Conservation (phyloP, 2,113 vertebrate species). For the Rhinolophus ferrumequinum region DNA sequence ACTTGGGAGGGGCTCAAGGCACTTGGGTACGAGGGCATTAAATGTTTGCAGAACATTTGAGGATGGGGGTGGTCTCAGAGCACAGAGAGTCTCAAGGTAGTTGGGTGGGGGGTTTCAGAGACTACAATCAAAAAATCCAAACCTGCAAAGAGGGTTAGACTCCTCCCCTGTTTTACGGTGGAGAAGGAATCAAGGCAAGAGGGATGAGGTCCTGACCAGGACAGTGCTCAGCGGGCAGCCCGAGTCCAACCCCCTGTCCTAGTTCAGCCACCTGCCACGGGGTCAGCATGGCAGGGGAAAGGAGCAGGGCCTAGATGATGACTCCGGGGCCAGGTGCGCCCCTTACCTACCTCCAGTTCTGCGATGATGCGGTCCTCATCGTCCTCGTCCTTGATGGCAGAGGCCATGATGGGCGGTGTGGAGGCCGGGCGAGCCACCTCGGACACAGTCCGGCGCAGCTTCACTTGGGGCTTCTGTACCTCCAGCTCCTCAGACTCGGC, state of each 20-base stretch:
- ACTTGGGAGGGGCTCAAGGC: neutral
- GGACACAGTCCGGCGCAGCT: constrained; percentile 92
- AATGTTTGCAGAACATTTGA: neutral
- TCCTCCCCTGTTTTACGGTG: neutral
- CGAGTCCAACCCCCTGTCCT: neutral
- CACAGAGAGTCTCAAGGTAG: neutral
- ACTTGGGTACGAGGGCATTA: neutral
- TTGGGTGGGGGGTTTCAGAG: neutral
- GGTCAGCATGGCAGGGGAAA: neutral
- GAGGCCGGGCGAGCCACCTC: constrained; percentile 96
- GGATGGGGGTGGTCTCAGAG: neutral
- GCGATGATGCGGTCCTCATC: constrained; percentile 93
- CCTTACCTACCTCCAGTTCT: constrained; percentile 91
- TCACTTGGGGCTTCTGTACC: constrained; percentile 93
- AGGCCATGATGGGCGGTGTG: constrained; percentile 93
- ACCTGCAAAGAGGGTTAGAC: neutral
- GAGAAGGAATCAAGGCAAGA: neutral
- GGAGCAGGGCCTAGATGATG: neutral
- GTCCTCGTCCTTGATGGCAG: constrained; percentile 90
- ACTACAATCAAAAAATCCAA: neutral
- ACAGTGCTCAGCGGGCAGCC: neutral
- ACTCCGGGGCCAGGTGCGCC: fast-evolving
- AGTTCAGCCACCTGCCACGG: neutral
- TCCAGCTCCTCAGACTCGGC: constrained; percentile 95
- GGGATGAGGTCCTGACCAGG: neutral